Conservation (phyloP, 2,888 invertebrate genomes). For the Amorpha juglandis region DNA sequence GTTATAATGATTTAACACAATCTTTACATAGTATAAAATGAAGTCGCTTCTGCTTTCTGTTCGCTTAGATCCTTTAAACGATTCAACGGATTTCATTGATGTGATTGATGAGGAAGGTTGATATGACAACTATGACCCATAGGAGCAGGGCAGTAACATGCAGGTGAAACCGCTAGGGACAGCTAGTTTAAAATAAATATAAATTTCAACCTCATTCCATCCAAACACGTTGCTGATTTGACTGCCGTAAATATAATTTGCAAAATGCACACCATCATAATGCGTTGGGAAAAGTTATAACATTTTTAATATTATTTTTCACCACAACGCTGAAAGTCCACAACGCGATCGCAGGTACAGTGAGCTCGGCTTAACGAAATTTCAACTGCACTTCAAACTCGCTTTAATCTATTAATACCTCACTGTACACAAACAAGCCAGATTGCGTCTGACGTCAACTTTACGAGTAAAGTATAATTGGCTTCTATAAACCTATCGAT, state of each 20-base stretch:
- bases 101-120: too few species aligned
- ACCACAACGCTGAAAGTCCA: slow-evolving; percentile 24
- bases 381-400: slow-evolving; percentile 35
- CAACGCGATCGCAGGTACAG: slow-evolving; percentile 17
- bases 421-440: slow-evolving; percentile 40
- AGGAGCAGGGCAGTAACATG: too few species aligned
- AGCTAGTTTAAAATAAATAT: not conserved
- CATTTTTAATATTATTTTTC: slow-evolving; percentile 20
- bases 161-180: too few species aligned
- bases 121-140: too few species aligned
- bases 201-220: not conserved
- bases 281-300: slow-evolving; percentile 9
- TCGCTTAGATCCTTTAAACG: too few species aligned
- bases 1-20: too few species aligned
- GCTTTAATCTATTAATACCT: slow-evolving; percentile 45
- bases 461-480: slow-evolving; percentile 36
- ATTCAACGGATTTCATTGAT: too few species aligned
- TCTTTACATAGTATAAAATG: too few species aligned
- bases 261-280: slow-evolving; percentile 1
- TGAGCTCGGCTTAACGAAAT: slow-evolving; percentile 36
- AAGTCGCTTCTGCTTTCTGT: too few species aligned
- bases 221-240: not conserved
- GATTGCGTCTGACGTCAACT: slow-evolving; percentile 38
- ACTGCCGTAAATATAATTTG: not conserved
- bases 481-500: slow-evolving; percentile 35